Percentiles rank a stretch among this genome's conserved stretches.
Conservation (phyloP, 2,113 vertebrate genomes). For the Apeltes quadracus region DNA sequence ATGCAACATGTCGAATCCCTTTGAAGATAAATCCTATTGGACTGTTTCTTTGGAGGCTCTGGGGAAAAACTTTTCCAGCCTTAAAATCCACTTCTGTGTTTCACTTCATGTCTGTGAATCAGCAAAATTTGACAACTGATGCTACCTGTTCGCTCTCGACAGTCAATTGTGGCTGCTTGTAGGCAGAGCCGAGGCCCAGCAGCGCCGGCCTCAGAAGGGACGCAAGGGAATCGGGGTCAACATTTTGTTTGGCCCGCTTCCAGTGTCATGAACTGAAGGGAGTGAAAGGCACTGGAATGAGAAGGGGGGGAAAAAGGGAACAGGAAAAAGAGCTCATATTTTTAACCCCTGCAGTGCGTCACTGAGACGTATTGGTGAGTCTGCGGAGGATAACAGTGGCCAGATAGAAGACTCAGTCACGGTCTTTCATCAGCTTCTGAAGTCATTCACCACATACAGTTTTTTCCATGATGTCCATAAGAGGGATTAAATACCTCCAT, state of each 20-base stretch:
- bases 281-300: constrained; percentile 59
- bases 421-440: constrained; percentile 27
- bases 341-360: constrained; percentile 68
- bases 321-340: constrained; percentile 60
- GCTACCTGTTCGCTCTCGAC: constrained; percentile 36
- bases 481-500: constrained; percentile 41
- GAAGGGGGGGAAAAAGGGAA: constrained; percentile 31
- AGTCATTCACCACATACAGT: constrained; percentile 32
- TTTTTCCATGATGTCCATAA: constrained; percentile 36
- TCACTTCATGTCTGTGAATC: too few species aligned
- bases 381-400: constrained; percentile 28
- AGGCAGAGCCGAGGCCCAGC: constrained; percentile 28
- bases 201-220: constrained; percentile 47
- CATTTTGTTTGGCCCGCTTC: constrained; percentile 73
- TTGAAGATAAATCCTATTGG: constrained; percentile 58
- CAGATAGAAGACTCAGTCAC: constrained; percentile 31
- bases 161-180: constrained; percentile 13
- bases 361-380: constrained; percentile 53
- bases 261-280: constrained; percentile 70
- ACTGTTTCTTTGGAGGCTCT: constrained; percentile 45
- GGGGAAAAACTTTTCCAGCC: constrained; percentile 7
- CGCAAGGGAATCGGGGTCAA: constrained; percentile 68
- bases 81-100: not conserved
- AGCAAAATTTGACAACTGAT: constrained; percentile 16
- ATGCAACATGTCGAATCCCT: constrained; percentile 50